Conservation (phyloP, 2,888 invertebrate genomes). For the Parnassius glacialis region DNA sequence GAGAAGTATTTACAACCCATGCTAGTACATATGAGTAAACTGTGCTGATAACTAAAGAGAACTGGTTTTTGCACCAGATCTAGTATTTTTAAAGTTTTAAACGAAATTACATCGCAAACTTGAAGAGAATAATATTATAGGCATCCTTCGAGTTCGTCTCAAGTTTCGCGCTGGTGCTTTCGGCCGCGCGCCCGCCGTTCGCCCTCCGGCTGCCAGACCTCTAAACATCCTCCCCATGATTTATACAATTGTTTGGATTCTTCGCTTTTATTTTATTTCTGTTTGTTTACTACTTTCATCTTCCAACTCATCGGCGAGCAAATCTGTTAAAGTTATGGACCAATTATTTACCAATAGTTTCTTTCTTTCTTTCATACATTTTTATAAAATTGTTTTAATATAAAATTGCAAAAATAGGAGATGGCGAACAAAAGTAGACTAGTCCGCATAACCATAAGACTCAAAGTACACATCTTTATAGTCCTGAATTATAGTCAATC, state of each 20-base stretch:
- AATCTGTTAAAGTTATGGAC: background rate
- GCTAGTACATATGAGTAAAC: too few relatives aligned
- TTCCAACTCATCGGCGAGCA: constrained; percentile 18
- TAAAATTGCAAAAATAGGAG: too few relatives aligned
- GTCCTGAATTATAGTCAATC: too few relatives aligned
- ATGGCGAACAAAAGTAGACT: too few relatives aligned
- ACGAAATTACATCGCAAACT: background rate
- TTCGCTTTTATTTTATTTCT: constrained; percentile 2
- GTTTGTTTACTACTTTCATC: constrained; percentile 6
- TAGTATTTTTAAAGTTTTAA: too few relatives aligned
- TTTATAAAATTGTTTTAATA: background rate
- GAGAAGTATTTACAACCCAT: too few relatives aligned
- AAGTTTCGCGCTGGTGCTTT: background rate
- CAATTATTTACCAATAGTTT: background rate
- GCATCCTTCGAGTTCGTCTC: background rate
- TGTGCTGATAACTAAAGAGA: too few relatives aligned
- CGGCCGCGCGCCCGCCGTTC: background rate
- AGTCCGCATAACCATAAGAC: too few relatives aligned
- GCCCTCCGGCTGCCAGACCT: constrained; percentile 4
- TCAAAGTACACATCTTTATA: too few relatives aligned
- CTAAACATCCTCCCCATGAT: constrained; percentile 16
- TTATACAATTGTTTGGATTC: constrained; percentile 17
- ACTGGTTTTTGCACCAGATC: too few relatives aligned
- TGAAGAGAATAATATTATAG: background rate
- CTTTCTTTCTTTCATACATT: background rate